Conservation (phyloP, 2,797 vertebrate genomes). For the Eurystomus glaucurus region DNA sequence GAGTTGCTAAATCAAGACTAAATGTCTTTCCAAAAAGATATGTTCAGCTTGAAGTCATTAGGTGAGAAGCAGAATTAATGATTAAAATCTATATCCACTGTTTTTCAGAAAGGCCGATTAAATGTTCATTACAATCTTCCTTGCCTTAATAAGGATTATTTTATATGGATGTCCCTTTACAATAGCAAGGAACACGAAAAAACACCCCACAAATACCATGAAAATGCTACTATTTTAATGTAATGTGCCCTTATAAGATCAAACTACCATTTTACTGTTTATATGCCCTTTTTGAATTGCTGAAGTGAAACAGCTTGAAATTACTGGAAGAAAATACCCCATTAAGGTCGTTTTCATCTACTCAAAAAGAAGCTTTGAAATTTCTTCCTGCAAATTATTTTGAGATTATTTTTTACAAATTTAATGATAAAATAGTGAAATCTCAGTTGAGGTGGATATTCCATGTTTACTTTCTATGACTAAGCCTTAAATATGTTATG, state of each 20-base stretch:
- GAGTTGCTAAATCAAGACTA: conserved; percentile 58
- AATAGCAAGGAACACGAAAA: not conserved
- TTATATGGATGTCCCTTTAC: not conserved
- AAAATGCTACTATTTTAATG: not conserved
- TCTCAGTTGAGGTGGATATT: not conserved
- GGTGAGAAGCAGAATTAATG: conserved; percentile 9
- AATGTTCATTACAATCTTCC: not conserved
- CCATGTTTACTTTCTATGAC: not conserved
- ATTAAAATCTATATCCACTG: not conserved
- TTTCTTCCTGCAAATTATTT: not conserved
- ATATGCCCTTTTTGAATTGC: not conserved
- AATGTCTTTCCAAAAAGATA: conserved; percentile 36
- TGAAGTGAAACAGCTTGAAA: not conserved
- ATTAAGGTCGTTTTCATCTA: not conserved
- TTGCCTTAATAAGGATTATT: not conserved
- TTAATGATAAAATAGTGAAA: not conserved
- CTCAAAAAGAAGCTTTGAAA: not conserved
- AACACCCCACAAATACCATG: not conserved
- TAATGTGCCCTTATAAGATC: not conserved
- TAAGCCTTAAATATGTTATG: not conserved
- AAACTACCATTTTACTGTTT: not conserved
- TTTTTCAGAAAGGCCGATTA: not conserved
- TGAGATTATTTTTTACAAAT: not conserved
- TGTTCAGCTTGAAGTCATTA: not conserved
- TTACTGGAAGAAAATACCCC: not conserved